These are phyloP conservation scores for Callyntrura sp. DNA, from an alignment of 2,888 invertebrate genomes.

Conservation along the genomic window DNA sequence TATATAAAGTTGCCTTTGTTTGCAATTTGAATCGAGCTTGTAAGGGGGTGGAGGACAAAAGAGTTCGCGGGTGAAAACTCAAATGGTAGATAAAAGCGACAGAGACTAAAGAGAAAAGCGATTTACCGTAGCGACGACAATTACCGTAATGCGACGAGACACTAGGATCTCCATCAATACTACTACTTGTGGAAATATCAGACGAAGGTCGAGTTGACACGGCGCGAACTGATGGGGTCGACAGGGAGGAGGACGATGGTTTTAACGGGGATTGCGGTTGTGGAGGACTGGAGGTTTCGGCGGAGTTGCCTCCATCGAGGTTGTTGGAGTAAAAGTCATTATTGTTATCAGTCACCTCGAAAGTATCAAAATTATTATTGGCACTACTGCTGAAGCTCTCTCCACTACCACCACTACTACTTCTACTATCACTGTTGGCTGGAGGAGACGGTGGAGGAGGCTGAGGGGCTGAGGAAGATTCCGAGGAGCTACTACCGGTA, in stretches of 20 bases:
- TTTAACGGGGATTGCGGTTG: not conserved
- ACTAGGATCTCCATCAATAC: slow-evolving; percentile 49
- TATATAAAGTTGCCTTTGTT: too few relatives aligned
- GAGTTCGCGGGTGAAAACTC: slow-evolving; percentile 10
- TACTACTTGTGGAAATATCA: slow-evolving; percentile 64
- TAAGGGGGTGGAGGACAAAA: not conserved
- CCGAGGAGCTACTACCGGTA: too few relatives aligned
- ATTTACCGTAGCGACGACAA: slow-evolving; percentile 76
- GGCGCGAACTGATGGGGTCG: slow-evolving; percentile 52
- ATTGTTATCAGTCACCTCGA: too few relatives aligned
- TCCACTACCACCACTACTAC: slow-evolving; percentile 36
- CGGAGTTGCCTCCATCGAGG: slow-evolving; percentile 39
- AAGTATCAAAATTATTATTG: slow-evolving; percentile 53
- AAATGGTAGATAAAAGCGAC: slow-evolving; percentile 25
- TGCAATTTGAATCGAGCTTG: too few relatives aligned
- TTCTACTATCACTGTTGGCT: not conserved
- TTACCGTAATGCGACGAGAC: slow-evolving; percentile 75
- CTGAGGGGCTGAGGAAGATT: too few relatives aligned
- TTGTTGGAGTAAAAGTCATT: not conserved
- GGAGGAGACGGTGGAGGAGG: too few relatives aligned
- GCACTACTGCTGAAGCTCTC: slow-evolving; percentile 49
- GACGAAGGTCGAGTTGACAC: slow-evolving; percentile 64
- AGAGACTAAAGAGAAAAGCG: slow-evolving; percentile 62
- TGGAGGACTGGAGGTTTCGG: too few relatives aligned
- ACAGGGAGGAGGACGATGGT: not conserved